These are phyloP conservation scores for Erinaceus europaeus DNA, from an alignment of 2,113 vertebrate species.

Conservation along the genomic window DNA sequence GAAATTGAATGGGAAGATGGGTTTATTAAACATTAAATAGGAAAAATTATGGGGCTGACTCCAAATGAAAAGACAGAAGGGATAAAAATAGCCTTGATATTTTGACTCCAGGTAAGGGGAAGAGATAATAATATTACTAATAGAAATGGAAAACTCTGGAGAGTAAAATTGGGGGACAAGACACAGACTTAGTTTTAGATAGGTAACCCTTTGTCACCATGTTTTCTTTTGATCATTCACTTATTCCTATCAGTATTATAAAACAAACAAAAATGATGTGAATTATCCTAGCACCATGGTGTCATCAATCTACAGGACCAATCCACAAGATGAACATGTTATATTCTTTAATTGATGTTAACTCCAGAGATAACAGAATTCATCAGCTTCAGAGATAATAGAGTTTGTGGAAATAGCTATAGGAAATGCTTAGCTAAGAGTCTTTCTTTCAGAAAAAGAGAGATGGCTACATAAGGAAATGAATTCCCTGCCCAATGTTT, in stretches of 20 bases:
- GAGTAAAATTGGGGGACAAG: background rate
- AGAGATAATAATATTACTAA: background rate
- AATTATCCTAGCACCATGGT: background rate
- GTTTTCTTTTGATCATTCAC: background rate
- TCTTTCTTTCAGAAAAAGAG: background rate
- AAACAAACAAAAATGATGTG: background rate
- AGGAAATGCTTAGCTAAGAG: background rate
- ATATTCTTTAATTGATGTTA: background rate
- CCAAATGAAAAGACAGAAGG: background rate
- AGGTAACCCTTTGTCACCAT: background rate
- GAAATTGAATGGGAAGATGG: background rate
- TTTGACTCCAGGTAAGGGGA: background rate
- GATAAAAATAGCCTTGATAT: background rate
- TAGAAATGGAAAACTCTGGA: background rate
- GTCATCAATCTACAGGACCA: background rate
- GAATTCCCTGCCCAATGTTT: too few species aligned
- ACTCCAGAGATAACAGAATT: background rate
- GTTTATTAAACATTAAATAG: background rate
- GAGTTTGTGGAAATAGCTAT: background rate
- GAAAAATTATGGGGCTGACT: background rate
- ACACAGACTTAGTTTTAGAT: background rate
- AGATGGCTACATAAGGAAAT: accelerated
- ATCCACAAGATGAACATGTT: background rate
- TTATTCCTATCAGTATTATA: background rate
- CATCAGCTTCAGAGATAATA: background rate